A percentile compares a stretch with the other conserved stretches of the same genome.
phyloP scores from a whole-genome alignment of 2,797 vertebrate genomes.

The Enteromius thamalakanensis region DNA sequence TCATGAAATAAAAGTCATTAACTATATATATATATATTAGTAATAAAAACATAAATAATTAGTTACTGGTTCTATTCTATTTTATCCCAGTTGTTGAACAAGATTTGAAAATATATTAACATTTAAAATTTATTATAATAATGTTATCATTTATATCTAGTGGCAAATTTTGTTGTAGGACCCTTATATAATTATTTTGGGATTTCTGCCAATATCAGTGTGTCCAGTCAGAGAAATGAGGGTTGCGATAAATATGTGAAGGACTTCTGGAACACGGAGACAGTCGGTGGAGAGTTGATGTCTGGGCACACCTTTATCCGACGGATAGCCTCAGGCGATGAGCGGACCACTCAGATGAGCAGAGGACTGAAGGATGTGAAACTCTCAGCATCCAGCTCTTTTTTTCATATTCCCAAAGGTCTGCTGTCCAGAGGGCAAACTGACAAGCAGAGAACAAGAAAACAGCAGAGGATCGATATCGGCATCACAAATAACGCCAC shows the following conservation, averaged over 20 bases:
- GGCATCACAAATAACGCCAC: slow-evolving; percentile 23
- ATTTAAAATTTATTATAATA: no score
- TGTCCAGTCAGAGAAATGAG: neutral
- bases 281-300: slow-evolving; percentile 8
- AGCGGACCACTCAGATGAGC: slow-evolving; percentile 57
- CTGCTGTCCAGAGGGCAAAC: slow-evolving; percentile 44
- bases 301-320: slow-evolving; percentile 32
- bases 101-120: neutral
- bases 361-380: slow-evolving; percentile 37
- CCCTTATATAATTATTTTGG: neutral
- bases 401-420: slow-evolving; percentile 30
- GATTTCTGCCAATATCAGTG: neutral
- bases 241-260: neutral
- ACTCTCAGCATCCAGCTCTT: slow-evolving; percentile 25
- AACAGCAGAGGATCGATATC: slow-evolving; percentile 32
- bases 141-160: neutral
- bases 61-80: no score
- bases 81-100: no score
- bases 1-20: no score
- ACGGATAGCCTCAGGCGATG: slow-evolving; percentile 46
- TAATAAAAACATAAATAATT: no score
- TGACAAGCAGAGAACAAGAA: slow-evolving; percentile 31
- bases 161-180: neutral
- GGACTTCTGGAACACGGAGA: slow-evolving; percentile 2
- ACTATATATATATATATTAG: no score